Conservation (phyloP, 2,888 invertebrate genomes). For the Boloria selene region DNA sequence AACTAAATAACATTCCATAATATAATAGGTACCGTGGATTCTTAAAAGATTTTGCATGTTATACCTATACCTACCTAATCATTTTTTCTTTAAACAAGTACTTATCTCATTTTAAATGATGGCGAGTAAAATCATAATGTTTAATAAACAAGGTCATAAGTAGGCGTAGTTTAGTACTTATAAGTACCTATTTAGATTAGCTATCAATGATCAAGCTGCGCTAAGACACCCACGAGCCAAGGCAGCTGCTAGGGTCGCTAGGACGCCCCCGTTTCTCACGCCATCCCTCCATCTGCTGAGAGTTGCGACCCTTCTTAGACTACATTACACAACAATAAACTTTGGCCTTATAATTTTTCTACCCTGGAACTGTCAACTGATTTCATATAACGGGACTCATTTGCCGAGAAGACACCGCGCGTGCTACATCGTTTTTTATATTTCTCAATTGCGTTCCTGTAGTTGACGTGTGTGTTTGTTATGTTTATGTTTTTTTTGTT, state of each 20-base stretch:
- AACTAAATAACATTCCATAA: too few relatives aligned
- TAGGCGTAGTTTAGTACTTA: conserved; percentile 30
- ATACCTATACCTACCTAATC: too few relatives aligned
- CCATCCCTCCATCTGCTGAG: conserved; percentile 55
- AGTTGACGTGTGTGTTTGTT: conserved; percentile 9
- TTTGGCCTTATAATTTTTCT: conserved; percentile 53
- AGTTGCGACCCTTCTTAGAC: conserved; percentile 55
- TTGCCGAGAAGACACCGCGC: conserved; percentile 50
- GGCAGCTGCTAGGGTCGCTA: conserved; percentile 46
- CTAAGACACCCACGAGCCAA: conserved; percentile 44
- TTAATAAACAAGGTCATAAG: conserved; percentile 35
- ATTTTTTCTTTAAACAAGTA: not conserved
- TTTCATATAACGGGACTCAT: conserved; percentile 60
- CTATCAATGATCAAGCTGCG: conserved; percentile 31
- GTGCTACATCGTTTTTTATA: conserved; percentile 42
- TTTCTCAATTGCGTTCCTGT: conserved; percentile 10
- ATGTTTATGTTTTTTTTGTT: conserved; percentile 14
- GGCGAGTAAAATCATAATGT: not conserved
- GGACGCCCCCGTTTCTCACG: conserved; percentile 64
- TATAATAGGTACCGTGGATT: too few relatives aligned
- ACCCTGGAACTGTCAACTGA: conserved; percentile 59
- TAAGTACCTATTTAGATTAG: conserved; percentile 17
- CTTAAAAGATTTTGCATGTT: too few relatives aligned
- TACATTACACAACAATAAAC: conserved; percentile 52
- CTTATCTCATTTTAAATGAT: conserved; percentile 2